phyloP scores from a whole-genome alignment of 2,888 invertebrate genomes.

The Gymnoscelis rufifasciata region DNA sequence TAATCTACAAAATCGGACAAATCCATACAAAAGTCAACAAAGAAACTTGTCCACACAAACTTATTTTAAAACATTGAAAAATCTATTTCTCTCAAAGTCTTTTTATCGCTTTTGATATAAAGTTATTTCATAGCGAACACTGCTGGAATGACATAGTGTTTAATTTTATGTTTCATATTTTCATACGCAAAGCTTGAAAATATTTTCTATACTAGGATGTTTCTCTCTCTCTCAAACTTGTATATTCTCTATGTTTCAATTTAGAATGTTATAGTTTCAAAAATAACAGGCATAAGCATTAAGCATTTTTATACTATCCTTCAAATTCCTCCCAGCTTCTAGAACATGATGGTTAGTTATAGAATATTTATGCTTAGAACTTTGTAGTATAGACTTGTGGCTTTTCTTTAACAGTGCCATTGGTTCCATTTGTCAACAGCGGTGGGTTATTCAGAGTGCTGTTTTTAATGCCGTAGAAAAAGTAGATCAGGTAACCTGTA shows the following conservation, averaged over 20 bases:
- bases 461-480: conserved; percentile 89
- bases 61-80: conserved; percentile 7
- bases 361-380: too few relatives aligned
- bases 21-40: background rate
- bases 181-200: too few relatives aligned
- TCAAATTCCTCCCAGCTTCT: too few relatives aligned
- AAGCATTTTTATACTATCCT: too few relatives aligned
- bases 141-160: too few relatives aligned
- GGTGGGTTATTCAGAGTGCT: conserved; percentile 80
- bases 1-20: background rate
- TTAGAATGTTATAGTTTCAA: too few relatives aligned
- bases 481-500: conserved; percentile 90
- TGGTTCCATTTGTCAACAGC: conserved; percentile 24
- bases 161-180: too few relatives aligned
- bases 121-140: too few relatives aligned
- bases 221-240: too few relatives aligned
- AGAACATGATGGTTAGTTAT: too few relatives aligned
- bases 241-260: too few relatives aligned
- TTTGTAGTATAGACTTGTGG: conserved; percentile 50
- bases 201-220: too few relatives aligned
- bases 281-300: background rate
- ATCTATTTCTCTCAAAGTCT: conserved; percentile 24
- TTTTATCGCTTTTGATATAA: background rate
- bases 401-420: conserved; percentile 35
- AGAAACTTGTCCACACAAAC: background rate